Evolutionary conservation across 1,140 invertebrate species (phyloP), one percentile per base, ranked within the genome.

Genomic region (Drosophila fuyamai): DNA sequence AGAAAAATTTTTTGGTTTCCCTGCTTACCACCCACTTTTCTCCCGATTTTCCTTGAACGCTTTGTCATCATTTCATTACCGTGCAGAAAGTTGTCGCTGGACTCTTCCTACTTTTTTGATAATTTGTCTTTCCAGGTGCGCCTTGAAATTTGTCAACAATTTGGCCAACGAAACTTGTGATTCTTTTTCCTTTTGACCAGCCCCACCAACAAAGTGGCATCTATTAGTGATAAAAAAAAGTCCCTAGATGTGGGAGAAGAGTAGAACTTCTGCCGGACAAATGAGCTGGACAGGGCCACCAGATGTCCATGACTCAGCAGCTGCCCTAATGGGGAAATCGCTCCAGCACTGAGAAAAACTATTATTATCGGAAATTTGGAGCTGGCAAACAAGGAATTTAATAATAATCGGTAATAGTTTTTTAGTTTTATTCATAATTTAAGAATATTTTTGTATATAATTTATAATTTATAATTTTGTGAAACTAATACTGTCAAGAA

Each of bases 1-100:
- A 88, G 65, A 67, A 76, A 76, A 62, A 40, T 78, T 76, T 82
- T 82, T 38, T 68, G 58, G 58, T 53, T 71, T 41, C 40, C 38
- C 29, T 32, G 41, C 23, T 41, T 12, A 35, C 48, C 48, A 51
- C 48, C 48, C 29, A 51, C 44, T 13, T 16, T 51, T 8, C 48
- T 12, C 32, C 50, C 40, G 7, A 66, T 66, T 66, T 68, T 65
- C 72, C 55, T 79, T 57, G 83, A 66, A 18, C 79, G 84, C 79
- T 88, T 88, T 88, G 83, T 88, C 83, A 88, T 88, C 83, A 88
- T 88, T 88, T 88, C 83, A 88, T 88, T 88, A 88, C 72, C 76
- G 71, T 77, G 84, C 83, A 74, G 60, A 89, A 88, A 88, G 76
- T 88, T 66, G 57, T 63, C 47, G 32, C 54, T 60, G 5, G 27